A percentile compares a stretch with the other conserved stretches of the same genome.
Conservation (phyloP, 2,888 invertebrate species). For the Scelioninae gen. 1 region DNA sequence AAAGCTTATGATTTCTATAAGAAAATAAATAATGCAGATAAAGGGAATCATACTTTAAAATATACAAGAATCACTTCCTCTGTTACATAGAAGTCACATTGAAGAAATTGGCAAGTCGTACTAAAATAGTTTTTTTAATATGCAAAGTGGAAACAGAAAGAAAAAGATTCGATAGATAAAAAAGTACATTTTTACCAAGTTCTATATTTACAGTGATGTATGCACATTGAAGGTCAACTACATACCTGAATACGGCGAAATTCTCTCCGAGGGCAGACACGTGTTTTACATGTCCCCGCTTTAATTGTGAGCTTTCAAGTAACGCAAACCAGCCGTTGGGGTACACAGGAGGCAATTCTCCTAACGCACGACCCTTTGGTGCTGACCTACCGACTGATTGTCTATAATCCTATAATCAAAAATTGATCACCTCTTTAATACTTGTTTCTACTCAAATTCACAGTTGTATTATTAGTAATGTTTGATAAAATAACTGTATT, state of each 20-base stretch:
- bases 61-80: too few relatives aligned
- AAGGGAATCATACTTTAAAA: too few relatives aligned
- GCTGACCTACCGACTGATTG: too few relatives aligned
- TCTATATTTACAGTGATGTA: constrained; percentile 66
- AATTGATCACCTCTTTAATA: too few relatives aligned
- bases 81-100: too few relatives aligned
- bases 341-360: constrained; percentile 91
- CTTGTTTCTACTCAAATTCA: too few relatives aligned
- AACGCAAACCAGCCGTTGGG: constrained; percentile 96
- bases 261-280: constrained; percentile 88
- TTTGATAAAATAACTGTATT: too few relatives aligned
- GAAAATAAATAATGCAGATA: too few relatives aligned
- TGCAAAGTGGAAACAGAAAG: constrained; percentile 26
- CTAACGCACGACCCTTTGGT: constrained; percentile 85
- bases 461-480: too few relatives aligned
- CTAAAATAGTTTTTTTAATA: constrained; percentile 51
- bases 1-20: too few relatives aligned
- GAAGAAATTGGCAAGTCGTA: too few relatives aligned
- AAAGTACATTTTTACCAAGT: constrained; percentile 57
- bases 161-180: constrained; percentile 55
- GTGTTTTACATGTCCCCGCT: constrained; percentile 86
- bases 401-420: too few relatives aligned
- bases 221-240: constrained; percentile 77
- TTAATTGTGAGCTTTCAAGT: constrained; percentile 88
- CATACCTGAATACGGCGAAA: constrained; percentile 82